phyloP scores from a whole-genome alignment of 1,140 invertebrate genomes.

The Globodera rostochiensis region DNA sequence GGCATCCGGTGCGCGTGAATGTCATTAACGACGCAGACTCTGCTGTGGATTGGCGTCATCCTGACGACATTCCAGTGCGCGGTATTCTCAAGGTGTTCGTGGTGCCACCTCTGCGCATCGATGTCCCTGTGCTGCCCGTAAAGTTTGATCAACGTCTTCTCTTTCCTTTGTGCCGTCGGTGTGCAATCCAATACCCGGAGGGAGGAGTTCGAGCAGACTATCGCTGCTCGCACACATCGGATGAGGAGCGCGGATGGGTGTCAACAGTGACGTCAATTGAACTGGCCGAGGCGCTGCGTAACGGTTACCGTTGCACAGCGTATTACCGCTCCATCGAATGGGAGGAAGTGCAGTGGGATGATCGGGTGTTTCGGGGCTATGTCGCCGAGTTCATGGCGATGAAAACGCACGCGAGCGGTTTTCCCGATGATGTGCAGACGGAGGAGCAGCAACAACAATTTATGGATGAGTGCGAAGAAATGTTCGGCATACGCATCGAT shows the following conservation, averaged over 20 bases:
- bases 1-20: not conserved
- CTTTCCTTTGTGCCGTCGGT: not conserved
- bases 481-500: not conserved
- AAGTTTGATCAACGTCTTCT: not conserved
- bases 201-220: not conserved
- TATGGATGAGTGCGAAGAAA: slow-evolving; percentile 5
- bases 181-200: not conserved
- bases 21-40: not conserved
- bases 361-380: not conserved
- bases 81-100: slow-evolving; percentile 12
- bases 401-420: not conserved
- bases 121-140: too few species aligned
- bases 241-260: not conserved
- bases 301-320: not conserved
- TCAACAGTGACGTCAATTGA: slow-evolving; percentile 1
- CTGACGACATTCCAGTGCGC: not conserved
- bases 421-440: not conserved
- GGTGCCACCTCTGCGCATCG: not conserved
- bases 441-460: slow-evolving; percentile 1
- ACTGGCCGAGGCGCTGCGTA: slow-evolving; percentile 15
- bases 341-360: not conserved
- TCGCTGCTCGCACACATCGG: slow-evolving; percentile 2
- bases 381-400: not conserved
- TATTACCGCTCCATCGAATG: not conserved
- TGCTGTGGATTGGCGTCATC: not conserved